phyloP scores from a whole-genome alignment of 2,113 vertebrate species.

The Lepus europaeus region DNA sequence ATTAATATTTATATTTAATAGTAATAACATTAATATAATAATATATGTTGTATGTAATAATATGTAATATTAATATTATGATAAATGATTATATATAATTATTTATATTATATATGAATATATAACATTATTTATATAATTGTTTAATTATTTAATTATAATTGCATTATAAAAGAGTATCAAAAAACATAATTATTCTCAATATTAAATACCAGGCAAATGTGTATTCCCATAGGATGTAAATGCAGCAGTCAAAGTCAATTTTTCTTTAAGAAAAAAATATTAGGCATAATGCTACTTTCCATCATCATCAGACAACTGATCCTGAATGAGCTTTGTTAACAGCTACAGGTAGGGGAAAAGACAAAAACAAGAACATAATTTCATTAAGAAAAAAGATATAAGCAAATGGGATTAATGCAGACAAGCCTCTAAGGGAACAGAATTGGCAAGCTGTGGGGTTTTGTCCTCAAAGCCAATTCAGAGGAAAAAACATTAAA shows the following conservation, averaged over 20 bases:
- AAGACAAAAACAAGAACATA: not conserved
- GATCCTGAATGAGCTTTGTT: constrained; percentile 28
- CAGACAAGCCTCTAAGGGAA: constrained; percentile 12
- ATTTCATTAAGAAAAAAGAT: constrained; percentile 45
- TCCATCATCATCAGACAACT: constrained; percentile 12
- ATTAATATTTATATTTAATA: no score
- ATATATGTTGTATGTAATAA: no score
- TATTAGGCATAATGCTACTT: not conserved
- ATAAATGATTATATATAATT: no score
- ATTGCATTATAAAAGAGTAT: not conserved
- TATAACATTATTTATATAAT: no score
- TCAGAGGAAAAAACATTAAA: constrained; percentile 31
- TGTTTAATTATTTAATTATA: no score
- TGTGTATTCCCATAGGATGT: not conserved
- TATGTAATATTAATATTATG: no score
- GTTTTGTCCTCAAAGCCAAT: constrained; percentile 59
- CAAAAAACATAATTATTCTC: not conserved
- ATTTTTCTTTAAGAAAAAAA: not conserved
- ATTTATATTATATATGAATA: no score
- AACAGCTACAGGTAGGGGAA: not conserved
- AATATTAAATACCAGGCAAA: constrained; percentile 24
- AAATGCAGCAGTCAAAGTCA: not conserved
- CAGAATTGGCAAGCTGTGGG: constrained; percentile 37
- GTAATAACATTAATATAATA: no score
- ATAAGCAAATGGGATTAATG: constrained; percentile 48